Conservation (phyloP, 2,888 invertebrate species). For the Eumacrocentrus americanus region DNA sequence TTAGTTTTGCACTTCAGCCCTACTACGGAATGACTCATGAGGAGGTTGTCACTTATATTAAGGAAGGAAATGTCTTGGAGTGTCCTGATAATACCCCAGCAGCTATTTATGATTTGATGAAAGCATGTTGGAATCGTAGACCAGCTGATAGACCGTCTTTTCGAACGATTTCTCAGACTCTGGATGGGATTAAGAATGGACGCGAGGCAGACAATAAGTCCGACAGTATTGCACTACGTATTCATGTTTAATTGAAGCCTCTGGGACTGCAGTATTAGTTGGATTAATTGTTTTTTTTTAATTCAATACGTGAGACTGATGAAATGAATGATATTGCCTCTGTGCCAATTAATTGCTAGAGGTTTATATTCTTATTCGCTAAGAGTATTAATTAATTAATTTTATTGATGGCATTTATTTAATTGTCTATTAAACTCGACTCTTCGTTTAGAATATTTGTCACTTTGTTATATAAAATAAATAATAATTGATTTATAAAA, state of each 20-base stretch:
- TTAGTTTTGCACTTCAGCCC: slow-evolving; percentile 94
- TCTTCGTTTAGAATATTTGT: neutral
- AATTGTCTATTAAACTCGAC: neutral
- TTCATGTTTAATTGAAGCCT: slow-evolving; percentile 49
- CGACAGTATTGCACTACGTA: slow-evolving; percentile 53
- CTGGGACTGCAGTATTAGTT: neutral
- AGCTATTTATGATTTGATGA: slow-evolving; percentile 89
- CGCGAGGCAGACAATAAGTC: slow-evolving; percentile 56
- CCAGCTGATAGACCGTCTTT: slow-evolving; percentile 87
- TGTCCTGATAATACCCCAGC: slow-evolving; percentile 90
- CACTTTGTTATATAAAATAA: neutral
- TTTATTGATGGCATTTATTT: neutral
- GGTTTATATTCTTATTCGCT: too few species aligned
- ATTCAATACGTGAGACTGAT: neutral
- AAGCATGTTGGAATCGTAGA: slow-evolving; percentile 89
- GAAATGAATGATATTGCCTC: too few species aligned
- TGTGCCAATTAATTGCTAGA: too few species aligned
- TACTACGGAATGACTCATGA: slow-evolving; percentile 98
- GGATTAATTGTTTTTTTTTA: neutral
- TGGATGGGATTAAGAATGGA: slow-evolving; percentile 70
- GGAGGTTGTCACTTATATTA: slow-evolving; percentile 92
- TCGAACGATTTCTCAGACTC: slow-evolving; percentile 77
- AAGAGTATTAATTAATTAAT: too few species aligned
- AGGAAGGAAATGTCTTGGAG: slow-evolving; percentile 88
- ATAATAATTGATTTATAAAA: neutral